phyloP scores from a whole-genome alignment of 1,140 invertebrate genomes.

The Tetramorium alpestre region DNA sequence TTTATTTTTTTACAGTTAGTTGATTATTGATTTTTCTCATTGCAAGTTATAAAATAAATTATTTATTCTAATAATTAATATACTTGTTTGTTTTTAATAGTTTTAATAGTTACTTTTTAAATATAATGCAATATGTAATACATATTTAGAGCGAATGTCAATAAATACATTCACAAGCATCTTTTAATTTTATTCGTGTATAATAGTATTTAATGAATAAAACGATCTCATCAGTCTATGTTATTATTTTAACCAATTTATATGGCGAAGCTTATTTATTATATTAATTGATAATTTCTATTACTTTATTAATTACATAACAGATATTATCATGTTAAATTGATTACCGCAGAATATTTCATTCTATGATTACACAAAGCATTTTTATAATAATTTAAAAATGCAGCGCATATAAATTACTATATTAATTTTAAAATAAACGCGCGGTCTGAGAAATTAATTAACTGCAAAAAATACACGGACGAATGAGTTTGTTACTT shows the following conservation, averaged over 20 bases:
- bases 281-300: constrained; percentile 14
- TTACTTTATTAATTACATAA: constrained; percentile 28
- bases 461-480: constrained; percentile 31
- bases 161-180: neutral
- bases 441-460: neutral
- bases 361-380: neutral
- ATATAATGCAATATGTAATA: neutral
- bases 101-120: neutral
- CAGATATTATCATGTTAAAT: constrained; percentile 17
- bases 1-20: neutral
- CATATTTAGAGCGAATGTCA: neutral
- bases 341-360: neutral
- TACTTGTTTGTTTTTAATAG: neutral
- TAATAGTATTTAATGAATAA: constrained; percentile 8
- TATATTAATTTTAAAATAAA: constrained; percentile 1
- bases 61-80: neutral
- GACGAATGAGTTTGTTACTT: constrained; percentile 5
- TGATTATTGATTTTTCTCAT: neutral
- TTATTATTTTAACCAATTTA: constrained; percentile 9
- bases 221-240: neutral
- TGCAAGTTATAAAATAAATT: no score
- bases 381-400: constrained; percentile 17
- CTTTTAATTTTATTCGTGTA: neutral
- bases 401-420: neutral
- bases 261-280: neutral